Evolutionary conservation across 2,113 vertebrate genomes (phyloP).

Genomic region (Brienomyrus brachyistius): DNA sequence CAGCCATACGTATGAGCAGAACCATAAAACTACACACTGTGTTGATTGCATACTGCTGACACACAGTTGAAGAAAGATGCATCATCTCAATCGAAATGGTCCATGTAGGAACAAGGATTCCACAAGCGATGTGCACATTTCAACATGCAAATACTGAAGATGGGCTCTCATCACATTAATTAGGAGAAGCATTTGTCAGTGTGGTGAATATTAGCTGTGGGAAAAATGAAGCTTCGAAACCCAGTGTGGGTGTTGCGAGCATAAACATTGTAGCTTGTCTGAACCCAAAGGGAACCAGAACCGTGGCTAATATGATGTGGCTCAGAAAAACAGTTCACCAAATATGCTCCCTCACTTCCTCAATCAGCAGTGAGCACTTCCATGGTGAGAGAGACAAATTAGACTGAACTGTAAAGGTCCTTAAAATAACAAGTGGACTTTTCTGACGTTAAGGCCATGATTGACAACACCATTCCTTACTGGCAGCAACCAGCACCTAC

Average conservation of each 20-base stretch:
- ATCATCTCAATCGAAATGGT: background rate
- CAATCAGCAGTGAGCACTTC: background rate
- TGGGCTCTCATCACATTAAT: background rate
- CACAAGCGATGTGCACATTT: background rate
- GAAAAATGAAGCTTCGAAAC: background rate
- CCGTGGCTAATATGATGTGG: background rate
- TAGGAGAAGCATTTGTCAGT: background rate
- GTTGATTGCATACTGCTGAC: background rate
- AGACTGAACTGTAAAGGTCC: background rate
- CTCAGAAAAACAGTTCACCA: background rate
- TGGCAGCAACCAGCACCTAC: background rate
- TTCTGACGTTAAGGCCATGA: background rate
- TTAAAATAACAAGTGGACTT: background rate
- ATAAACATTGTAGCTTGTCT: background rate
- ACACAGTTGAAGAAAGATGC: background rate
- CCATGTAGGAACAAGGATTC: background rate
- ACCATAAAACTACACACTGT: background rate
- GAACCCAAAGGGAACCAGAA: background rate
- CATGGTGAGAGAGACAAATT: background rate
- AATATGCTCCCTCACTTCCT: background rate
- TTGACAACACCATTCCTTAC: background rate
- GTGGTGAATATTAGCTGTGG: background rate
- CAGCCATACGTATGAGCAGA: background rate
- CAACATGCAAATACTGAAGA: background rate
- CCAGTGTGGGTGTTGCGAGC: background rate